These are phyloP conservation scores for Hoplostethus mediterraneus DNA, from an alignment of 2,797 vertebrate genomes.

Conservation along the genomic window DNA sequence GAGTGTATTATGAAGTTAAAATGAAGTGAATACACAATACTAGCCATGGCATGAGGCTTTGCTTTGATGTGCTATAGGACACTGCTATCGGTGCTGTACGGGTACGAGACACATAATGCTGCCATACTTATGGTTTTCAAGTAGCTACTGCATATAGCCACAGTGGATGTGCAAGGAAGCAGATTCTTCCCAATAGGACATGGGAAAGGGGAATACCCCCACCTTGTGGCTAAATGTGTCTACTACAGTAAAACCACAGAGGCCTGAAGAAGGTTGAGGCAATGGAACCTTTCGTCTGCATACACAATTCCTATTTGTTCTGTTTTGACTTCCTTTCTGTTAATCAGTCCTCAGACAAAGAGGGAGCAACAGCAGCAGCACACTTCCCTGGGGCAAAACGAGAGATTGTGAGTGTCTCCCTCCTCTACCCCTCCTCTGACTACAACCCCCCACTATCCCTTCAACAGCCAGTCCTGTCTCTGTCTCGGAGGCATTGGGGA, in stretches of 20 bases:
- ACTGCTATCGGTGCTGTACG: background rate
- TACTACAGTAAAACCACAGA: conserved; percentile 26
- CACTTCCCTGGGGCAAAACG: conserved; percentile 71
- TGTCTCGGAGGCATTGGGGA: conserved; percentile 78
- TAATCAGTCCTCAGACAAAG: conserved; percentile 82
- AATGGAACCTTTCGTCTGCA: conserved; percentile 60
- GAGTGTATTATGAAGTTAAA: background rate
- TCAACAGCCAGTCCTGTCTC: conserved; percentile 75
- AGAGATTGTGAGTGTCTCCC: conserved; percentile 70
- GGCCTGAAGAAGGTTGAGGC: conserved; percentile 38
- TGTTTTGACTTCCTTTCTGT: conserved; percentile 68
- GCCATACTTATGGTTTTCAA: background rate
- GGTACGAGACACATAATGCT: background rate
- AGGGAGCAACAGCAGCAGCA: conserved; percentile 73
- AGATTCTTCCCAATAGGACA: background rate
- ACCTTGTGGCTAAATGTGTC: conserved; percentile 36
- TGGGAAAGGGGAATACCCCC: conserved; percentile 1
- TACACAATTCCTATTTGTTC: conserved; percentile 61
- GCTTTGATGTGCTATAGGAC: background rate
- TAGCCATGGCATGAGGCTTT: background rate
- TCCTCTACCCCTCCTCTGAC: conserved; percentile 60
- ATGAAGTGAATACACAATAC: background rate
- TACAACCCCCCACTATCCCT: conserved; percentile 61
- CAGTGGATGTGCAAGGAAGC: background rate
- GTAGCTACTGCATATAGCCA: background rate